phyloP scores from a whole-genome alignment of 53 echinoderm and acorn worm genomes.

The Mesocentrotus franciscanus region DNA sequence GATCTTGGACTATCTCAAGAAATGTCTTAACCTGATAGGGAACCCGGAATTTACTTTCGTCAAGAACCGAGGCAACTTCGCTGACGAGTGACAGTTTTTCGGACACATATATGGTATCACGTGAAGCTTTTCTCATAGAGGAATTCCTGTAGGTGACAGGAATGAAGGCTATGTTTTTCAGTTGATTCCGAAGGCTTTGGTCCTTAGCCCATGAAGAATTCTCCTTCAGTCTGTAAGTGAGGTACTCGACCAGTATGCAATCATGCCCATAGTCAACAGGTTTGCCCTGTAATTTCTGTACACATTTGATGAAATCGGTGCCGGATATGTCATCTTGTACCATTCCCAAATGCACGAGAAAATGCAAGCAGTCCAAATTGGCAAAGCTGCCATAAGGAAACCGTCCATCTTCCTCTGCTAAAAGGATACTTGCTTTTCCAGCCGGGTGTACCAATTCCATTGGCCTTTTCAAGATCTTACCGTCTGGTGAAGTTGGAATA shows the following conservation, averaged over 20 bases:
- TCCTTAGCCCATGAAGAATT: neutral
- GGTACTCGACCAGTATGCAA: slow-evolving; percentile 54
- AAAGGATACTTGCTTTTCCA: neutral
- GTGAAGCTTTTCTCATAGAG: neutral
- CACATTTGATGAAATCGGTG: slow-evolving; percentile 1
- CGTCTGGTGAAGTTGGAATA: slow-evolving; percentile 49
- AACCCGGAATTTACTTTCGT: neutral
- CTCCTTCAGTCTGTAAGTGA: slow-evolving; percentile 42
- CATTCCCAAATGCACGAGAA: slow-evolving; percentile 4
- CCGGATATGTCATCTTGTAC: slow-evolving; percentile 36
- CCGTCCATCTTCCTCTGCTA: neutral
- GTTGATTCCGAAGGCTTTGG: neutral
- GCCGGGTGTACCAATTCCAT: slow-evolving; percentile 47
- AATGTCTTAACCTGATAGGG: slow-evolving; percentile 12
- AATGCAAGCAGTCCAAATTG: neutral
- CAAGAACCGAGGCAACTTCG: neutral
- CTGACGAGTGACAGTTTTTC: neutral
- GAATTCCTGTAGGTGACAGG: slow-evolving; percentile 49
- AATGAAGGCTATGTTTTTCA: slow-evolving; percentile 65
- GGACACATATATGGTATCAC: neutral
- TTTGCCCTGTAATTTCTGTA: neutral
- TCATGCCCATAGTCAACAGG: neutral
- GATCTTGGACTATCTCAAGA: neutral
- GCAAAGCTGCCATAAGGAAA: neutral
- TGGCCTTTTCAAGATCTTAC: neutral